Conservation (phyloP, 2,797 vertebrate genomes). For the Cichlasoma orientale region DNA sequence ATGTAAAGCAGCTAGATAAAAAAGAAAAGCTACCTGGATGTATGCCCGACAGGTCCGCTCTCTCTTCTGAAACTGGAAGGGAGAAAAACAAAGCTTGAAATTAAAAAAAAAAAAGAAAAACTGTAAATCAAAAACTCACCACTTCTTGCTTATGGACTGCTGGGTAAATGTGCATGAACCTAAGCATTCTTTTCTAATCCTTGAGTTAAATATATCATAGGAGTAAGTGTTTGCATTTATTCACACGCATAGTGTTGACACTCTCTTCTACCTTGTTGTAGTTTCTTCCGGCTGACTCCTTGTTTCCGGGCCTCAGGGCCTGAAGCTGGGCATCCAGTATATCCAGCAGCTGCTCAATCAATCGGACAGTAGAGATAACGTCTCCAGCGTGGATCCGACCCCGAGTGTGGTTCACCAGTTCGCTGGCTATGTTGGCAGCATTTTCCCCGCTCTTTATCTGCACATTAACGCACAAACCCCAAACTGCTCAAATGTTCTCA, state of each 20-base stretch:
- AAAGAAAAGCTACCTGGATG: slow-evolving; percentile 86
- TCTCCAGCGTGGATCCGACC: slow-evolving; percentile 93
- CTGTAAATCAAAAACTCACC: slow-evolving; percentile 41
- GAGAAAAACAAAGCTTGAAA: slow-evolving; percentile 61
- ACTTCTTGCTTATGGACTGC: slow-evolving; percentile 32
- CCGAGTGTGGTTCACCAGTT: slow-evolving; percentile 91
- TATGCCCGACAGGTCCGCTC: slow-evolving; percentile 92
- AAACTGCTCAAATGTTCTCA: background rate
- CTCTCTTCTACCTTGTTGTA: slow-evolving; percentile 88
- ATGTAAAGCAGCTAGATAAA: slow-evolving; percentile 66
- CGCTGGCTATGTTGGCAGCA: slow-evolving; percentile 91
- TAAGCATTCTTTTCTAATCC: slow-evolving; percentile 29
- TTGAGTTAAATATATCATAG: slow-evolving; percentile 24
- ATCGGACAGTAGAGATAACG: slow-evolving; percentile 91
- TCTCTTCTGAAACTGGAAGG: slow-evolving; percentile 89
- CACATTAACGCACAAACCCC: slow-evolving; percentile 27
- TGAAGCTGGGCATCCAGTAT: slow-evolving; percentile 94
- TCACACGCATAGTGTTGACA: background rate
- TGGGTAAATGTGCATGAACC: slow-evolving; percentile 42
- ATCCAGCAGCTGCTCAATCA: slow-evolving; percentile 95
- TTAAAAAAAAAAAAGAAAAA: slow-evolving; percentile 49
- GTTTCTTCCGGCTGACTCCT: slow-evolving; percentile 90
- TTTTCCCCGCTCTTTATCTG: slow-evolving; percentile 97
- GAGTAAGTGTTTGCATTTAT: slow-evolving; percentile 1
- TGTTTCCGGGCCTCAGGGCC: slow-evolving; percentile 89